phyloP scores from a whole-genome alignment of 2,888 invertebrate genomes.

The Andrena bucephala region DNA sequence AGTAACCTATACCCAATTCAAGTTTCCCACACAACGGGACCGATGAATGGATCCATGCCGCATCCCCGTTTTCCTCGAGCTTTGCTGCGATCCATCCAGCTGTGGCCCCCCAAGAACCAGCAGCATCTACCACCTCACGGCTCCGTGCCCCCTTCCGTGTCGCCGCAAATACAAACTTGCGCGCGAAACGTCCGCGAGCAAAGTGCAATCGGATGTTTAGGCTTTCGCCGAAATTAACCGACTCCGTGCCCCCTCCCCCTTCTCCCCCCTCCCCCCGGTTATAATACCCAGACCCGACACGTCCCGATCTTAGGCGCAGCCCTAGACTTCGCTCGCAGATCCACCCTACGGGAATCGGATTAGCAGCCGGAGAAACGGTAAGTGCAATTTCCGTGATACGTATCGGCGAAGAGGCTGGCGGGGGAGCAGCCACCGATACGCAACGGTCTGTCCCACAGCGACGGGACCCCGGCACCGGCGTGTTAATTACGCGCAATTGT shows the following conservation, averaged over 20 bases:
- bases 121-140: no score
- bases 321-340: constrained; percentile 31
- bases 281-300: constrained; percentile 32
- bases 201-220: constrained; percentile 40
- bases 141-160: not conserved
- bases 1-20: no score
- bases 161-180: not conserved
- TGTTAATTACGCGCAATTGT: constrained; percentile 75
- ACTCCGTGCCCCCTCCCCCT: not conserved
- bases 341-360: constrained; percentile 63
- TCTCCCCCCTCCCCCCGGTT: constrained; percentile 4
- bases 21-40: no score
- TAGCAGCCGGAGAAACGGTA: constrained; percentile 68
- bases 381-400: constrained; percentile 73
- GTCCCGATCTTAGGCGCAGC: constrained; percentile 17
- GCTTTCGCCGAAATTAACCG: constrained; percentile 33
- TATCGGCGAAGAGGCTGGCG: constrained; percentile 48
- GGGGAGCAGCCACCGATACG: constrained; percentile 52
- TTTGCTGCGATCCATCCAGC: no score
- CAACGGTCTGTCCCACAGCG: constrained; percentile 54
- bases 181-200: not conserved
- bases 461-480: constrained; percentile 35
- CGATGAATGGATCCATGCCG: no score
- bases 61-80: no score
- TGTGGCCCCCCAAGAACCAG: not conserved